A percentile compares a stretch with the other conserved stretches of the same genome.
These are phyloP conservation scores for Eupristina koningsbergeri DNA, from an alignment of 1,140 invertebrate genomes.

Conservation along the genomic window DNA sequence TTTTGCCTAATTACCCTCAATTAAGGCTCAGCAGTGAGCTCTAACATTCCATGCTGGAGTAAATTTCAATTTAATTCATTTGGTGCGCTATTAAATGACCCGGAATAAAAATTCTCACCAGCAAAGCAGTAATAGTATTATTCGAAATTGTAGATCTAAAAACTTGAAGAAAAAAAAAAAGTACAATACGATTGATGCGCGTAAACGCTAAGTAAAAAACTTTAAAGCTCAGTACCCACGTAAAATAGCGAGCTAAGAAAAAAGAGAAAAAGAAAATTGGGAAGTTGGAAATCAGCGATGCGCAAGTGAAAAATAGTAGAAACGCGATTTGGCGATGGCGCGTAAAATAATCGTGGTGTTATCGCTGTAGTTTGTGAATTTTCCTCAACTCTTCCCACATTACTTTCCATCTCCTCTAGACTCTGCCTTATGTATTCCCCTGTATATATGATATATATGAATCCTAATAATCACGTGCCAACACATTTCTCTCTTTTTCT, in stretches of 20 bases:
- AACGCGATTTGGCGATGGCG: constrained; percentile 9
- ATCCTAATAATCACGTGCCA: too few relatives aligned
- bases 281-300: constrained; percentile 21
- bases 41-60: too few relatives aligned
- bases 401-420: too few relatives aligned
- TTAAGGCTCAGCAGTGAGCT: not conserved
- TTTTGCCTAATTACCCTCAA: not conserved
- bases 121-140: not conserved
- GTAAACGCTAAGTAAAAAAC: not conserved
- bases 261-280: not conserved
- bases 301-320: constrained; percentile 40
- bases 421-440: too few relatives aligned
- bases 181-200: constrained; percentile 10
- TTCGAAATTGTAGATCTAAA: not conserved
- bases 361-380: constrained; percentile 19
- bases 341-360: constrained; percentile 37
- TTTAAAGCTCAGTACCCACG: constrained; percentile 7
- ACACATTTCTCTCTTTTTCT: too few relatives aligned
- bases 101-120: not conserved
- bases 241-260: not conserved
- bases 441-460: too few relatives aligned
- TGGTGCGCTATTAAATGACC: not conserved
- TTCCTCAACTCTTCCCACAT: not conserved
- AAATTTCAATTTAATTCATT: too few relatives aligned
- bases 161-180: not conserved